Percentiles rank a stretch among this genome's conserved stretches.
Evolutionary conservation across 2,888 invertebrate species (phyloP).

Genomic region (Caenorhabditis parvicauda): DNA sequence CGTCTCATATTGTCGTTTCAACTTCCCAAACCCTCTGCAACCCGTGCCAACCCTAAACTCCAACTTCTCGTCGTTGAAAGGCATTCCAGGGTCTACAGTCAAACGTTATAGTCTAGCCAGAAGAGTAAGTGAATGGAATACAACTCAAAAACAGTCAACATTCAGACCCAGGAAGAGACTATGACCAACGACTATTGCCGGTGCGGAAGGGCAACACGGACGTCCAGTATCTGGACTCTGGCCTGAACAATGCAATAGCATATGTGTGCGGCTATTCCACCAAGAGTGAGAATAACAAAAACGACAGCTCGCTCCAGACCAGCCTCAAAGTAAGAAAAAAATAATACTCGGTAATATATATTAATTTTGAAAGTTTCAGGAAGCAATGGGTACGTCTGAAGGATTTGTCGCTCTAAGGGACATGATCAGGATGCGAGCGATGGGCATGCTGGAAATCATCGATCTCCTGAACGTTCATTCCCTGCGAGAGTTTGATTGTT

Average conservation of each 20-base stretch:
- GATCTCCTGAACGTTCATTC: slow-evolving; percentile 1
- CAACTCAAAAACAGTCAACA: slow-evolving; percentile 1
- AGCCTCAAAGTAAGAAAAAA: background rate
- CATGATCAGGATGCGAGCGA: background rate
- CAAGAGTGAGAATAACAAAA: slow-evolving; percentile 5
- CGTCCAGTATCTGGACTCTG: slow-evolving; percentile 3
- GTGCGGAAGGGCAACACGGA: slow-evolving; percentile 12
- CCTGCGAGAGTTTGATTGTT: background rate
- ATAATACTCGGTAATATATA: no score
- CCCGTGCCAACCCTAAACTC: no score
- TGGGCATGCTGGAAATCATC: slow-evolving; percentile 1
- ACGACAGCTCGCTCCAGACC: background rate
- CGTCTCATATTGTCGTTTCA: slow-evolving; percentile 1
- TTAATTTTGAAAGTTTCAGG: no score
- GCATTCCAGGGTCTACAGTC: background rate
- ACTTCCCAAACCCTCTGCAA: background rate
- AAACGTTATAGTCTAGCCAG: background rate
- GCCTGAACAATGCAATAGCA: background rate
- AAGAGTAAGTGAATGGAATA: no score
- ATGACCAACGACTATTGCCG: slow-evolving; percentile 9
- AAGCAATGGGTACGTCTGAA: background rate
- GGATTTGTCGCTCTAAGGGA: background rate
- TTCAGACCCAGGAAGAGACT: background rate
- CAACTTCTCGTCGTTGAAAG: background rate
- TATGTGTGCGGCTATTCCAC: slow-evolving; percentile 9